phyloP scores from a whole-genome alignment of 2,888 invertebrate species.

The Dichetophora obliterata region DNA sequence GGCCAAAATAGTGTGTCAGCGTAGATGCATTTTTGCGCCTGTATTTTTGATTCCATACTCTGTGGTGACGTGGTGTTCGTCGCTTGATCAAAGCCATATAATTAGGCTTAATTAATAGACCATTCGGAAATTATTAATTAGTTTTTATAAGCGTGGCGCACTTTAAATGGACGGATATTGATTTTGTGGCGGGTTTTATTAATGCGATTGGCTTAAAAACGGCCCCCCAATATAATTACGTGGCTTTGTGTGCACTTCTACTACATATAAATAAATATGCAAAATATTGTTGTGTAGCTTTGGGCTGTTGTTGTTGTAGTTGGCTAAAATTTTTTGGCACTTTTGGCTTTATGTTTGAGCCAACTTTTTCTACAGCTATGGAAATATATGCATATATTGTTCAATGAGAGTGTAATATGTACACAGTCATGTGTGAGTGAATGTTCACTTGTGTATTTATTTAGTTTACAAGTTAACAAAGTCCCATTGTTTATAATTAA shows the following conservation, averaged over 20 bases:
- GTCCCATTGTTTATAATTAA: not conserved
- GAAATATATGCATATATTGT: not conserved
- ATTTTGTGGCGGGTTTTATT: constrained; percentile 70
- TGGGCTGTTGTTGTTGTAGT: constrained; percentile 1
- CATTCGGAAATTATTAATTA: constrained; percentile 71
- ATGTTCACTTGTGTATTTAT: not conserved
- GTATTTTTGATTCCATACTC: not conserved
- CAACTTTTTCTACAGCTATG: not conserved
- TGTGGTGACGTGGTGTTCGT: not conserved
- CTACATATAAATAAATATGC: not conserved
- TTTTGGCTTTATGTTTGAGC: not conserved
- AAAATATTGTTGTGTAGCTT: not conserved
- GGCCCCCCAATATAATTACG: constrained; percentile 61
- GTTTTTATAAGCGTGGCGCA: constrained; percentile 69
- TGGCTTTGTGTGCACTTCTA: constrained; percentile 54
- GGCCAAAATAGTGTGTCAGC: not conserved
- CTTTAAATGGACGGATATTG: constrained; percentile 70
- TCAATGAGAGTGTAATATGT: no score
- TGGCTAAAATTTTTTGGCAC: not conserved
- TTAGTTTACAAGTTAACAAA: constrained; percentile 2
- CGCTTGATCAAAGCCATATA: constrained; percentile 60
- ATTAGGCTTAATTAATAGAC: constrained; percentile 71
- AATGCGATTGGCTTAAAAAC: constrained; percentile 69
- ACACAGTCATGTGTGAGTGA: no score
- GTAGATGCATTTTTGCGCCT: not conserved